Base-by-base conservation (phyloP, 2,113 vertebrate species). In the Lynx canadensis region DNA sequence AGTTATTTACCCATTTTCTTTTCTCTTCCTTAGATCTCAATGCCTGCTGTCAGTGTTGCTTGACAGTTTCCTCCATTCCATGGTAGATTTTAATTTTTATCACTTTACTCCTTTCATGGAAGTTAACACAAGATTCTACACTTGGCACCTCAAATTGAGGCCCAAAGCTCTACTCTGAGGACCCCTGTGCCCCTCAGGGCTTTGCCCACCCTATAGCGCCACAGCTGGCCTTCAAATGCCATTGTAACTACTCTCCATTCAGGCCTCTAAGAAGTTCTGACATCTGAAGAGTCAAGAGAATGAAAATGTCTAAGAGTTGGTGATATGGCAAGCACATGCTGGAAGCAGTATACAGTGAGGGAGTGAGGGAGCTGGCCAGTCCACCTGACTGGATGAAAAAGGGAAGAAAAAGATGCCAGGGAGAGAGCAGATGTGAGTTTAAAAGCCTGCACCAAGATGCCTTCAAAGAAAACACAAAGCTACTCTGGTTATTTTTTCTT, bases 1-100 rank as follows among this genome's bases (percentile, higher is more conserved):
- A 41, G 41, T 84, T 95, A 65, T 93, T 94, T 76, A 88, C 90
- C 88, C 14, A 33, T 23, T 36, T 50, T 60, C 65, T 79, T 79
- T 65, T 82, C 55, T 82, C 71, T 55, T 85, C 41, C 68, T 78
- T 57, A 83, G 80, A 76, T 74, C 38, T 90, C 41, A 55, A 25
- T 13, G n/a, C 11, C 50, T 57, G 38, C 48, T 91, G 12, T 52
- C 41, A 69, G 12, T 84, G 60, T 69, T 89, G 21, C 63, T 85
- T 93, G 91, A 50, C 13, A 50, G 33, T 31, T 73, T 60, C 89
- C n/a, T 8, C 63, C n/a, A 76, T 73, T 94, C 74, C 31, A 63
- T 45, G 25, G 65, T 33, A 91, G 65, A 71, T 48, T 94, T 95
- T 92, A 89, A 97, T 91, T 96, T 41, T 93, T 36, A 82, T 33